Evolutionary conservation across 2,888 invertebrate species (phyloP).

Genomic region (Acleris holmiana): DNA sequence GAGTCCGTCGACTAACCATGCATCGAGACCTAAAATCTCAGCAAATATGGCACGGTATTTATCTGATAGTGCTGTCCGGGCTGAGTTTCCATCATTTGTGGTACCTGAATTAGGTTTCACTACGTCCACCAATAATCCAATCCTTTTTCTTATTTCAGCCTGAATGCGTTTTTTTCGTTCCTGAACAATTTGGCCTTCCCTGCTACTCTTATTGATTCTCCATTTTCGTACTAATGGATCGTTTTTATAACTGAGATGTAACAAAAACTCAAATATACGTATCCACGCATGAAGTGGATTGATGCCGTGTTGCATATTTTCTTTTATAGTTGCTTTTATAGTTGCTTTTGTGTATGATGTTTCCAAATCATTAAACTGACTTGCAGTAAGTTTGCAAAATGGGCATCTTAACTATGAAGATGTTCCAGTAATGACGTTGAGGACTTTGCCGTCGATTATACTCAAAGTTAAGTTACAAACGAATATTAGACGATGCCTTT

Average conservation of each 20-base stretch:
- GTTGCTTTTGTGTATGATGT: not conserved
- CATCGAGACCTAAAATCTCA: too few species aligned
- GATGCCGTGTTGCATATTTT: conserved; percentile 13
- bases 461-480: too few species aligned
- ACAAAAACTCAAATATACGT: too few species aligned
- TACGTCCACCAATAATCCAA: conserved; percentile 1
- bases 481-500: not conserved
- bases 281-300: conserved; percentile 11
- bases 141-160: not conserved
- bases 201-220: conserved; percentile 8
- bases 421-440: conserved; percentile 2
- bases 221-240: conserved; percentile 4
- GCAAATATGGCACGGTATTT: too few species aligned
- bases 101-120: not conserved
- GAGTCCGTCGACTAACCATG: too few species aligned
- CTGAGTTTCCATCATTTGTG: conserved; percentile 2
- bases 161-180: conserved; percentile 1
- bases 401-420: conserved; percentile 13
- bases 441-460: not conserved
- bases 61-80: too few species aligned
- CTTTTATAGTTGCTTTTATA: too few species aligned
- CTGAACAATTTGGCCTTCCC: conserved; percentile 5
- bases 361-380: conserved; percentile 3
- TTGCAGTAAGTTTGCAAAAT: conserved; percentile 9
- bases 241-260: too few species aligned